phyloP scores from a whole-genome alignment of 1,140 invertebrate species.

The Micrasema minimum region DNA sequence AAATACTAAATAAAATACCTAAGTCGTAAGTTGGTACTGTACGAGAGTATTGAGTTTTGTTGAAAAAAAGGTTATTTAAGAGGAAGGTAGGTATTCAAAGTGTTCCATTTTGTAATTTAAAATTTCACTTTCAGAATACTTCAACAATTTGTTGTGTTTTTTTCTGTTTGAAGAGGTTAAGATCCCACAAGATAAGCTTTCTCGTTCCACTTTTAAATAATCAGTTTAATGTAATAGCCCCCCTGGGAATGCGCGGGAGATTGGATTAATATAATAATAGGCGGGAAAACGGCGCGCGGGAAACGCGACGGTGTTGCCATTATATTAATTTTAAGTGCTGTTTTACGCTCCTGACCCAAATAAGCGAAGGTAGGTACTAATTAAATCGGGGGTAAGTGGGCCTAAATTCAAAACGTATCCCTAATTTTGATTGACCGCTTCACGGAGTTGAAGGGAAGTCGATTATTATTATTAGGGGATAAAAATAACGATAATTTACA shows the following conservation, averaged over 20 bases:
- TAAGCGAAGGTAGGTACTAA: constrained; percentile 13
- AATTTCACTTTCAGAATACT: no score
- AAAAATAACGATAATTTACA: background rate
- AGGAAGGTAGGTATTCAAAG: no score
- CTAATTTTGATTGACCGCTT: background rate
- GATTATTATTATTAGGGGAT: no score
- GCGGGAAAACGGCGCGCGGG: constrained; percentile 25
- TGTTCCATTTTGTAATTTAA: no score
- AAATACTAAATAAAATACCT: no score
- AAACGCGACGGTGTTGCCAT: constrained; percentile 32
- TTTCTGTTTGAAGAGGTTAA: constrained; percentile 3
- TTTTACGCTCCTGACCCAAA: constrained; percentile 29
- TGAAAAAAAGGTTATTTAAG: no score
- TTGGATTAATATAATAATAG: constrained; percentile 47
- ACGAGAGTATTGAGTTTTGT: no score
- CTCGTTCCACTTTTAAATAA: constrained; percentile 46
- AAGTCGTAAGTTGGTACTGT: no score
- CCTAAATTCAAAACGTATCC: no score
- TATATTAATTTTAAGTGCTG: constrained; percentile 42
- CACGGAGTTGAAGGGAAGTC: no score
- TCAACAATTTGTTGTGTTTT: no score
- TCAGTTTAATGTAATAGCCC: constrained; percentile 47
- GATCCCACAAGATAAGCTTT: constrained; percentile 35
- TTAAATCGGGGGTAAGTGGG: constrained; percentile 6
- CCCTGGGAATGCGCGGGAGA: constrained; percentile 37